Percentiles rank a stretch among this genome's conserved stretches.
Conservation (phyloP, 2,888 invertebrate genomes). For the Nymphalis urticae region DNA sequence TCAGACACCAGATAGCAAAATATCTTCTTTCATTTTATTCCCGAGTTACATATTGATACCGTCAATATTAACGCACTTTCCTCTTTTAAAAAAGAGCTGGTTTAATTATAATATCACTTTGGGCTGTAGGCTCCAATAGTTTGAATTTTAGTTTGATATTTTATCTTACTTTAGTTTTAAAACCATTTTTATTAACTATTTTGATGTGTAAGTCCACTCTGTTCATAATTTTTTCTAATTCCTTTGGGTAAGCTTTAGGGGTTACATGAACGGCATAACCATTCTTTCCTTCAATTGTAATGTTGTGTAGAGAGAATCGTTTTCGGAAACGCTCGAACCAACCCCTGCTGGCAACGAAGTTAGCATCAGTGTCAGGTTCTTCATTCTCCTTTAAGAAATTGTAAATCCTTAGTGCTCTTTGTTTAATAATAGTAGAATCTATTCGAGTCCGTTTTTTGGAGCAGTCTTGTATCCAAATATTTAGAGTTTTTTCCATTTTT, state of each 20-base stretch:
- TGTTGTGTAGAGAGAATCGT: conserved; percentile 8
- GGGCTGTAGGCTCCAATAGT: neutral
- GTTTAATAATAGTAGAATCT: conserved; percentile 4
- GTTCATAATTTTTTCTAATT: conserved; percentile 10
- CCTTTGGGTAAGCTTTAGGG: conserved; percentile 5
- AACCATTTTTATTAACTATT: conserved; percentile 10
- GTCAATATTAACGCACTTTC: neutral
- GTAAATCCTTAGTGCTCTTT: conserved; percentile 9
- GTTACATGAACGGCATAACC: neutral
- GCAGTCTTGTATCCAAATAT: conserved; percentile 16
- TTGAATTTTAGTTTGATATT: neutral
- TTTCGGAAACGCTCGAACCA: conserved; percentile 17
- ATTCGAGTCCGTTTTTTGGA: conserved; percentile 1
- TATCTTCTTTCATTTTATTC: too few species aligned
- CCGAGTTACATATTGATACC: neutral
- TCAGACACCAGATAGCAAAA: too few species aligned
- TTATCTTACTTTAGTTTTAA: conserved; percentile 8
- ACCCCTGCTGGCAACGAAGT: conserved; percentile 9
- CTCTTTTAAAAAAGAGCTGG: neutral
- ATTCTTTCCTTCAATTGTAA: conserved; percentile 3
- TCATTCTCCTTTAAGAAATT: conserved; percentile 8
- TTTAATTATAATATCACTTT: neutral
- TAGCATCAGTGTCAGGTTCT: conserved; percentile 4
- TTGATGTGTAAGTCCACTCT: conserved; percentile 8
- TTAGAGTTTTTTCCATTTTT: conserved; percentile 17